Base-by-base conservation (phyloP, 2,797 vertebrate species). In the Morelia viridis region DNA sequence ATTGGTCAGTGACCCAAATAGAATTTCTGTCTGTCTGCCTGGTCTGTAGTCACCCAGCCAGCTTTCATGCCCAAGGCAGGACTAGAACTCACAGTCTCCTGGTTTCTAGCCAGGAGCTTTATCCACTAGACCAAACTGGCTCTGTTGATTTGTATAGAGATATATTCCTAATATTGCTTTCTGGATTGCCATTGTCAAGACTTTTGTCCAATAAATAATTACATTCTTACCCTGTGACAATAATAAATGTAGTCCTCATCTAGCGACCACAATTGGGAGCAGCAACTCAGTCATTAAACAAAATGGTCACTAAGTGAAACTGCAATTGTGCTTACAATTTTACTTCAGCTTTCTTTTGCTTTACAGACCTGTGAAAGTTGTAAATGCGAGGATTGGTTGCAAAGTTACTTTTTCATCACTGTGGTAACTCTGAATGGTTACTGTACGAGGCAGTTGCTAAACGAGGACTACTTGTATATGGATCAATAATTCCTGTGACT, bases 81-180 rank as follows among this genome's bases (percentile, higher is more conserved):
- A 8, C 50, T 53, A 53, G 50, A 53, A 53, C 50, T 53, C 50
- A 53, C 50, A 8, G 50, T 53, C 50, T 53, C 8, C 50, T 53
- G 50, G 50, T 53, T 53, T 53, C 41, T 41, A 41, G 41, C 41
- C 41, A 3, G 3, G 41, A 41, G 2, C 41, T 3, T 41, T 41
- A 41, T 41, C 41, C 41, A 41, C 41, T 41, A 41, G 41, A 41
- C 41, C 41, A 41, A 41, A 41, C 41, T 41, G 41, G 41, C 41
- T 41, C 41, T 41, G 41, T 41, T 41, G 41, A 41, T 41, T 41
- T 41, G 41, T 92, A 13, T 50, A 31, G 85, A 61, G 9, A 56
- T 0, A 0, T 1, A 13, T 88, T 88, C 35, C 22, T 58, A 11
- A 84, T 0, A 1, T 64, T 19, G 0, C 11, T 53, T 89, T 0